Percentiles rank a stretch among this genome's conserved stretches.
These are phyloP conservation scores for Sialis lutaria DNA, from an alignment of 2,888 invertebrate genomes.

Conservation along the genomic window DNA sequence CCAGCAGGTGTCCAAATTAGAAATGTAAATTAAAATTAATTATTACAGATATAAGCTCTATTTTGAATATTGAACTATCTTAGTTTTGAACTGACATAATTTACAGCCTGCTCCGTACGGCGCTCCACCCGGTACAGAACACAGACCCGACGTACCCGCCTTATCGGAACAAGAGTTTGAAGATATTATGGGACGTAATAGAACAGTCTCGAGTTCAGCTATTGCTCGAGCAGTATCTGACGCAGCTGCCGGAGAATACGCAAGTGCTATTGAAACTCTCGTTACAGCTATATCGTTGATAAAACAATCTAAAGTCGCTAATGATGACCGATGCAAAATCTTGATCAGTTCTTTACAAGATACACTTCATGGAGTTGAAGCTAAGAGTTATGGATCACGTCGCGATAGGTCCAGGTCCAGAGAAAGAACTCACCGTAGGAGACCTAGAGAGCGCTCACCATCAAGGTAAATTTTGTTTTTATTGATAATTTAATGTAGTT, in stretches of 20 bases:
- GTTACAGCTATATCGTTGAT: conserved; percentile 97
- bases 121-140: conserved; percentile 38
- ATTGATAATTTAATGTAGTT: not conserved
- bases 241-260: conserved; percentile 93
- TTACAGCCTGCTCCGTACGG: conserved; percentile 33
- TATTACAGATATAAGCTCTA: not conserved
- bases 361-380: conserved; percentile 91
- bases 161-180: conserved; percentile 92
- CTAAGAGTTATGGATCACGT: conserved; percentile 81
- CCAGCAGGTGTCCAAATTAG: not conserved
- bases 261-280: conserved; percentile 94
- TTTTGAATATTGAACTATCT: not conserved
- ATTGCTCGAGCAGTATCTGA: conserved; percentile 95
- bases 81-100: conserved; percentile 1
- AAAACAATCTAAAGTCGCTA: conserved; percentile 84
- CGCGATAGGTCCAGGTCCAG: conserved; percentile 38
- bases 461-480: conserved; percentile 11
- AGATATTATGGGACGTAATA: conserved; percentile 92
- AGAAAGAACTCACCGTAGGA: conserved; percentile 27
- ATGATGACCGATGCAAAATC: conserved; percentile 96
- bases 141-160: conserved; percentile 36
- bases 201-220: conserved; percentile 94
- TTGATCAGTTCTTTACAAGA: conserved; percentile 92
- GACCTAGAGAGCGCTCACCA: conserved; percentile 23
- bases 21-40: not conserved